These are phyloP conservation scores for Aptenodytes patagonicus DNA, from an alignment of 2,113 vertebrate species.

Conservation along the genomic window DNA sequence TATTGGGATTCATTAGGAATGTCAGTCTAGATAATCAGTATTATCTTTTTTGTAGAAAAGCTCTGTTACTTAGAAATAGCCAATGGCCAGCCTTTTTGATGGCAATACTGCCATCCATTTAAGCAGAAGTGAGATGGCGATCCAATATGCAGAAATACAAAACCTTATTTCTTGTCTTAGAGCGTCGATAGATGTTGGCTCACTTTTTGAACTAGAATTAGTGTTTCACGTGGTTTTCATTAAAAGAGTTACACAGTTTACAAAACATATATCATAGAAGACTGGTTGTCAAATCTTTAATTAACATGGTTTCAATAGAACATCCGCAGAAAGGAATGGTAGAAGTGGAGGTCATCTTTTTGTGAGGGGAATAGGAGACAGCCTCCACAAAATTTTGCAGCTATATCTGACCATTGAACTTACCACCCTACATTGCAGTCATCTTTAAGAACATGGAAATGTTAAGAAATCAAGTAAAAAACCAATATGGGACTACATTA, in stretches of 20 bases:
- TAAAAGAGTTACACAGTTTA: not conserved
- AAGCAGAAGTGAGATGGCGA: rapidly evolving
- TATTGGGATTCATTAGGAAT: not conserved
- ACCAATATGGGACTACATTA: not conserved
- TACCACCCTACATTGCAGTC: not conserved
- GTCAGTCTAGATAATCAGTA: not conserved
- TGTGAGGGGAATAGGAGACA: not conserved
- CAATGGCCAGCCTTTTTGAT: not conserved
- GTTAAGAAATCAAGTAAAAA: not conserved
- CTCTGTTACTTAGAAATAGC: not conserved
- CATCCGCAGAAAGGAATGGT: not conserved
- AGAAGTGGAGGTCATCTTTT: not conserved
- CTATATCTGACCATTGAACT: not conserved
- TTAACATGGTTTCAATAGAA: not conserved
- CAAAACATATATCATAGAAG: not conserved
- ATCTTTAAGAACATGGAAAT: not conserved
- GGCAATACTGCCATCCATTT: not conserved
- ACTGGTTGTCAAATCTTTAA: not conserved
- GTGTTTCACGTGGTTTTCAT: not conserved
- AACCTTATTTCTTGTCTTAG: not conserved
- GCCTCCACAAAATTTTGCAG: not conserved
- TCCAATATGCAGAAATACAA: not conserved
- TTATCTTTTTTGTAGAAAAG: not conserved
- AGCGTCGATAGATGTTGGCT: not conserved
- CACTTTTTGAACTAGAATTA: not conserved